Evolutionary conservation across 2,888 invertebrate species (phyloP), one percentile per base, ranked within the genome.

Genomic region (Drosophila phalerata): DNA sequence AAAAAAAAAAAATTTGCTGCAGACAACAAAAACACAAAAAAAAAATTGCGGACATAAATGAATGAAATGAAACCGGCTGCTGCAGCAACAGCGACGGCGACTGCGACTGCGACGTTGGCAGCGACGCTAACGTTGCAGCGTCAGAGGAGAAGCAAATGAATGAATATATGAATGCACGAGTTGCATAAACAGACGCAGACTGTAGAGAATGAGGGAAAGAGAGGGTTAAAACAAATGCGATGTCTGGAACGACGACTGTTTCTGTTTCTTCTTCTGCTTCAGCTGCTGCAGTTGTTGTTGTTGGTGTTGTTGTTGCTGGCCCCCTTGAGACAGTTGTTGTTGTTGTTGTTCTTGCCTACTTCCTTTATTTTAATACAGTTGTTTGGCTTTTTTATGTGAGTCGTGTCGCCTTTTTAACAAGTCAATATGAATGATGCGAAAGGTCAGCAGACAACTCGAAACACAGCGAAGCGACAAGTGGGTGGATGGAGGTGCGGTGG

Each of bases 361-460:
- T 78, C 68, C 64, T 60, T 62, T 53, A 55, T 61, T 64, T 62
- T 42, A 49, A 61, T 55, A 42, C 66, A 63, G 61, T 66, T 70
- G 60, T 57, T 74, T 67, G 60, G 73, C 79, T 66, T 64, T 79
- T 71, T 80, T 74, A 43, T 72, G 62, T 69, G 66, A 85, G 37
- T 53, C 43, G 67, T 81, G 68, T 61, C 74, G 64, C 60, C 79
- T 73, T 87, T 84, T 85, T 85, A 85, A 85, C 69, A 72, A 89
- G 85, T 89, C 89, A 89, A 86, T 79, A 82, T 84, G 81, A 85
- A 82, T 80, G 83, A 88, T 76, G 78, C 71, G 76, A 87, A 81
- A 86, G 85, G 89, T 85, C 81, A 89, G 81, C 88, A 80, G 85
- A 89, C 85, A 77, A 63, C 74, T 72, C 70, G 67, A 66, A 68